A percentile compares a stretch with the other conserved stretches of the same genome.
phyloP scores from a whole-genome alignment of 2,888 invertebrate species.

The Alsophila aescularia region DNA sequence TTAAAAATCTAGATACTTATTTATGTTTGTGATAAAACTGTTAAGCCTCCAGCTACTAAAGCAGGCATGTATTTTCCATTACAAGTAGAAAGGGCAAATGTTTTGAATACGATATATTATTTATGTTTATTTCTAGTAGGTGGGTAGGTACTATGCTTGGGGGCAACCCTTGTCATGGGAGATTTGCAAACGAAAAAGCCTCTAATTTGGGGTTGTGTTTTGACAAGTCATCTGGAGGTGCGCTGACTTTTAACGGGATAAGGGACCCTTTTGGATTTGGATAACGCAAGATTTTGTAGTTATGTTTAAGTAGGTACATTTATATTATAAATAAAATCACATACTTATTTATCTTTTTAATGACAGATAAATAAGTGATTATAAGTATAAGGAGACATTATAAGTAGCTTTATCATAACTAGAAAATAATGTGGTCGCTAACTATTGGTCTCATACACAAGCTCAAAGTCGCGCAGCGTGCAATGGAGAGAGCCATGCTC shows the following conservation, averaged over 20 bases:
- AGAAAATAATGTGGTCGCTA: too few species aligned
- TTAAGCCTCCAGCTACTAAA: conserved; percentile 27
- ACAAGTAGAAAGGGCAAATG: conserved; percentile 48
- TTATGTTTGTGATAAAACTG: conserved; percentile 19
- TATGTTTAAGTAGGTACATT: conserved; percentile 14
- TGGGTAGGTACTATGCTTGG: conserved; percentile 46
- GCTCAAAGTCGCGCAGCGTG: too few species aligned
- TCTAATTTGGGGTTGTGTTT: conserved; percentile 73
- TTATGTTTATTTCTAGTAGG: conserved; percentile 52
- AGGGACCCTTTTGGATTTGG: conserved; percentile 40
- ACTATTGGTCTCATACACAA: too few species aligned
- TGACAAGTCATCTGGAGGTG: conserved; percentile 66
- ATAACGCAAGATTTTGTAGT: conserved; percentile 28
- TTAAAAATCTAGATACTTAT: background rate
- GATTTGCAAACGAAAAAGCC: conserved; percentile 74
- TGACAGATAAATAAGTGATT: too few species aligned
- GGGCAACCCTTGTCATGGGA: conserved; percentile 74
- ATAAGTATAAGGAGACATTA: too few species aligned
- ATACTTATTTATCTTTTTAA: too few species aligned
- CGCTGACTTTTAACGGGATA: conserved; percentile 45
- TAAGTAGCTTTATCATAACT: too few species aligned
- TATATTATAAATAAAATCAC: too few species aligned
- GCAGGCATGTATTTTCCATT: conserved; percentile 48
- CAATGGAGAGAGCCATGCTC: too few species aligned
- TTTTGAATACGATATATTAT: conserved; percentile 36